phyloP scores from a whole-genome alignment of 2,797 vertebrate genomes.

The Meda fulgida region DNA sequence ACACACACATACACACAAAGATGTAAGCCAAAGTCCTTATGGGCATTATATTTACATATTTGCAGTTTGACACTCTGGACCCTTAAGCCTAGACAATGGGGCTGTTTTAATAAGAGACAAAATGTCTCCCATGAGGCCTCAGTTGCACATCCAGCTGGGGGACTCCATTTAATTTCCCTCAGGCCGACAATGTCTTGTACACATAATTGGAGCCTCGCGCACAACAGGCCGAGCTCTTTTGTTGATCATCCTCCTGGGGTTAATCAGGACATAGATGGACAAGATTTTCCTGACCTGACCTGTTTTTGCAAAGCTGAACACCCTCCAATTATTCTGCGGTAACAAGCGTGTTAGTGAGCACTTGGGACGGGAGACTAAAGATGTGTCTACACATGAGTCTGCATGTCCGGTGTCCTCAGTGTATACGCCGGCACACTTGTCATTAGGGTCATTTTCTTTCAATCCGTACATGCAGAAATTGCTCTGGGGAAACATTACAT shows the following conservation, averaged over 20 bases:
- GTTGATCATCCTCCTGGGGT: constrained; percentile 96
- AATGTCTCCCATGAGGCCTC: constrained; percentile 92
- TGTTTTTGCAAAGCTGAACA: constrained; percentile 88
- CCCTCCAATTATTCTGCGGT: constrained; percentile 92
- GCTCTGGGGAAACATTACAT: neutral
- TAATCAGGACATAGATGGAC: constrained; percentile 96
- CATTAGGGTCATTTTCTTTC: constrained; percentile 70
- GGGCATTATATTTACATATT: constrained; percentile 70
- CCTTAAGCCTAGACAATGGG: constrained; percentile 93
- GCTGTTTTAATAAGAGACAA: constrained; percentile 95
- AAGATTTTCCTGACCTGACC: constrained; percentile 94
- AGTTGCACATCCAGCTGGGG: constrained; percentile 91
- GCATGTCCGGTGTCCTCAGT: constrained; percentile 58
- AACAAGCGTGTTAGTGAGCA: constrained; percentile 82
- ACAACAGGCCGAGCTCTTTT: constrained; percentile 92
- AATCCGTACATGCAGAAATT: neutral
- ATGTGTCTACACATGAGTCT: constrained; percentile 39
- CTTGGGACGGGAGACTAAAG: constrained; percentile 56
- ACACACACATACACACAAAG: constrained; percentile 12
- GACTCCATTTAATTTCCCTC: constrained; percentile 99
- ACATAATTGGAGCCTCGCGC: constrained; percentile 97
- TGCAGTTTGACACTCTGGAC: constrained; percentile 85
- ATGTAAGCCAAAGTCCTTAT: constrained; percentile 57
- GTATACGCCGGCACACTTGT: constrained; percentile 42
- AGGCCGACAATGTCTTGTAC: constrained; percentile 94